phyloP scores from a whole-genome alignment of 2,888 invertebrate species.

The Leucozona laternaria region DNA sequence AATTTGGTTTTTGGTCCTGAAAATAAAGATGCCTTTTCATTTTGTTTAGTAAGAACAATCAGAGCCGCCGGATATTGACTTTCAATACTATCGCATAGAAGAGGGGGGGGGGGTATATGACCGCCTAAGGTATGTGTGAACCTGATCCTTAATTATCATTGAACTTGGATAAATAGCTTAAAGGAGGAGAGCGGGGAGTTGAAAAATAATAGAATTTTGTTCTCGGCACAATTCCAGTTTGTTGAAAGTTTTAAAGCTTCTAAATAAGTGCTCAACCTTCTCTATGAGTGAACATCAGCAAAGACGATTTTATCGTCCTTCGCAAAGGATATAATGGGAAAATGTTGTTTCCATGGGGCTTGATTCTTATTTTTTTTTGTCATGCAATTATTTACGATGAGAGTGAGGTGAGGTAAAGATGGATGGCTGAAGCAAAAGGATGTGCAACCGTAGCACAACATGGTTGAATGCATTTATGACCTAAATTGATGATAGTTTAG shows the following conservation, averaged over 20 bases:
- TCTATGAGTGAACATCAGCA: background rate
- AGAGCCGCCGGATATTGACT: slow-evolving; percentile 61
- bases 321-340: slow-evolving; percentile 63
- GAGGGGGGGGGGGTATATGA: background rate
- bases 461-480: slow-evolving; percentile 66
- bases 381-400: slow-evolving; percentile 61
- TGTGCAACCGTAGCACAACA: slow-evolving; percentile 26
- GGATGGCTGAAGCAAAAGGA: background rate
- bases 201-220: slow-evolving; percentile 48
- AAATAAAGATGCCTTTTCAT: slow-evolving; percentile 10
- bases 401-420: slow-evolving; percentile 25
- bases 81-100: background rate
- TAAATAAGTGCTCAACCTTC: slow-evolving; percentile 14
- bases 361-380: slow-evolving; percentile 48
- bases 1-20: slow-evolving; percentile 35
- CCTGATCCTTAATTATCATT: slow-evolving; percentile 31
- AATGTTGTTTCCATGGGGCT: slow-evolving; percentile 56
- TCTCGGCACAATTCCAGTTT: slow-evolving; percentile 7
- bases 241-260: background rate
- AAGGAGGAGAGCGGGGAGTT: background rate
- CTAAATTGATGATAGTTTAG: slow-evolving; percentile 70
- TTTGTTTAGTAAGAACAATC: slow-evolving; percentile 23
- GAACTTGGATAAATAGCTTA: slow-evolving; percentile 3
- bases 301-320: slow-evolving; percentile 44
- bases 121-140: slow-evolving; percentile 11